Percentiles rank a stretch among this genome's conserved stretches.
These are phyloP conservation scores for Diploscapter pachys DNA, from an alignment of 1,140 invertebrate species.

Conservation along the genomic window DNA sequence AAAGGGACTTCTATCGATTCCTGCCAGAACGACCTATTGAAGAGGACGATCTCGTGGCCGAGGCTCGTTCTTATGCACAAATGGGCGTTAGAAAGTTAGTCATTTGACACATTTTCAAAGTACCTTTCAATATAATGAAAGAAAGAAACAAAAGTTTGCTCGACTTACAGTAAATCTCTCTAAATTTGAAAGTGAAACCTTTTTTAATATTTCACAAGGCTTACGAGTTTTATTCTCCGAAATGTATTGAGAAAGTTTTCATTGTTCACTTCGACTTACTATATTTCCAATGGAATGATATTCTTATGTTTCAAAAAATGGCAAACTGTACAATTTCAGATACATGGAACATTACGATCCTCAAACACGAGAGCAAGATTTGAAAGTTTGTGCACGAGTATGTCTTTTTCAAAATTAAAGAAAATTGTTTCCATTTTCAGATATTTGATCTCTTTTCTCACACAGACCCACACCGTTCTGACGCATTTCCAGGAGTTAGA, in stretches of 20 bases:
- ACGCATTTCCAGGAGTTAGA: conserved; percentile 72
- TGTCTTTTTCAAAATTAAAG: not conserved
- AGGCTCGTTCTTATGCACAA: conserved; percentile 22
- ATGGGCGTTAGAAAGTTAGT: conserved; percentile 10
- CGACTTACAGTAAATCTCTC: no score
- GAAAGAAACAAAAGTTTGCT: not conserved
- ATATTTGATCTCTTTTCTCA: conserved; percentile 82
- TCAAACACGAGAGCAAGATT: conserved; percentile 12
- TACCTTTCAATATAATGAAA: conserved; percentile 1
- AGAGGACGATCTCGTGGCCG: conserved; percentile 24
- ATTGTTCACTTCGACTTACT: no score
- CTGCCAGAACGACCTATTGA: conserved; percentile 29
- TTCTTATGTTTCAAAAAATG: no score
- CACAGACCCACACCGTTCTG: conserved; percentile 89
- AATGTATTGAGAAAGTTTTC: no score
- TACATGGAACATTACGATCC: conserved; percentile 19
- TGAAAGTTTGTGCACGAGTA: conserved; percentile 19
- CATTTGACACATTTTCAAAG: not conserved
- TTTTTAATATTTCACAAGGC: no score
- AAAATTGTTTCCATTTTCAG: conserved; percentile 55
- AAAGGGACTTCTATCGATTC: conserved; percentile 35
- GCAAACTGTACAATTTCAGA: not conserved
- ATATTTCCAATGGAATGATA: no score
- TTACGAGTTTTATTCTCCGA: no score
- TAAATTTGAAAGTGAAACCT: no score